Evolutionary conservation across 2,113 vertebrate genomes (phyloP).

Genomic region (Merops nubicus): DNA sequence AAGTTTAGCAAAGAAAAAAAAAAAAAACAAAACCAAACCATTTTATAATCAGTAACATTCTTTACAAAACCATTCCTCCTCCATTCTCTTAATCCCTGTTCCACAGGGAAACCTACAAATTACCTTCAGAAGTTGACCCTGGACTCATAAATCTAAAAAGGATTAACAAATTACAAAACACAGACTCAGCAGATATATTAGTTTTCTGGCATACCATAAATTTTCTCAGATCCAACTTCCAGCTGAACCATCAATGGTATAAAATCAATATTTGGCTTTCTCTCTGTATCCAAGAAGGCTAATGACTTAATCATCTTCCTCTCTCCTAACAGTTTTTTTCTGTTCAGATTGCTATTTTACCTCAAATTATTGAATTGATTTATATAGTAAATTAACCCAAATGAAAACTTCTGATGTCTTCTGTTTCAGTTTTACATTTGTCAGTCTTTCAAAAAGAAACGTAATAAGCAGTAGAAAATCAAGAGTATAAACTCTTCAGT

Average conservation of each 20-base stretch:
- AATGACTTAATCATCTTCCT: neutral
- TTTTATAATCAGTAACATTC: neutral
- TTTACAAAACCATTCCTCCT: neutral
- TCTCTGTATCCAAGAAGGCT: neutral
- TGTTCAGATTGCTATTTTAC: neutral
- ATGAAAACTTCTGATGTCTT: neutral
- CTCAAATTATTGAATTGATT: neutral
- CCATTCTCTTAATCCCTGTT: neutral
- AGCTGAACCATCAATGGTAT: neutral
- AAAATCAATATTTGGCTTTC: slow-evolving; percentile 25
- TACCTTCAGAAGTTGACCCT: neutral
- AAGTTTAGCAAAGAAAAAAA: neutral
- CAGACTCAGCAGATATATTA: neutral
- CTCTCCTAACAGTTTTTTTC: neutral
- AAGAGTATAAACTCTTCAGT: neutral
- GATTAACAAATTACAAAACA: neutral
- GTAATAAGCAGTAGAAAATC: neutral
- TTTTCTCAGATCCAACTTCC: neutral
- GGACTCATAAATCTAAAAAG: neutral
- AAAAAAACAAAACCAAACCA: rapidly evolving
- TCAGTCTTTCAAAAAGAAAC: neutral
- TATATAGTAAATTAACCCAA: neutral
- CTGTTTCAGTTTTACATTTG: neutral
- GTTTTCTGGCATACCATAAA: neutral
- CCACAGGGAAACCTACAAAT: neutral